Conservation (phyloP, 2,797 vertebrate genomes). For the Peromyscus attwateri region DNA sequence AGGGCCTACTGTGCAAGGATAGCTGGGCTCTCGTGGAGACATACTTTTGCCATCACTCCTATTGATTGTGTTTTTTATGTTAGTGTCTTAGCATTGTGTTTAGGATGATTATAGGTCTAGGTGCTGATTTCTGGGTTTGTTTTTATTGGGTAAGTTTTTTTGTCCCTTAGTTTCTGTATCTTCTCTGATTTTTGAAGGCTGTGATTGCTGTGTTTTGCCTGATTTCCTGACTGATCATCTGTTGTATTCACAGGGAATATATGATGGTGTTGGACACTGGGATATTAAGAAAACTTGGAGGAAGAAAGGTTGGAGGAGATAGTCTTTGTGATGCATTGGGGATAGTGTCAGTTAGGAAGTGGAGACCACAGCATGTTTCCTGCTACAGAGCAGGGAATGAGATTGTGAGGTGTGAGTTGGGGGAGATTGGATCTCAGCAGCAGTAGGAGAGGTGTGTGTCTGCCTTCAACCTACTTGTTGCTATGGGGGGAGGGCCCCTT, state of each 20-base stretch:
- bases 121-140: not conserved
- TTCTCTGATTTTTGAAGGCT: not conserved
- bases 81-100: not conserved
- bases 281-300: not conserved
- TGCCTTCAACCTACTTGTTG: not conserved
- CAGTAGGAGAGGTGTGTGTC: not conserved
- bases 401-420: too few relatives aligned
- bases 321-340: not conserved
- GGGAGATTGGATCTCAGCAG: not conserved
- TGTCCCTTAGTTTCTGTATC: not conserved
- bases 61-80: not conserved
- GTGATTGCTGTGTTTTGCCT: not conserved
- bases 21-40: not conserved
- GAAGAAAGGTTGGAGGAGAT: not conserved
- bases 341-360: not conserved
- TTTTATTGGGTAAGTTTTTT: not conserved
- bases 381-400: too few relatives aligned
- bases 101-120: not conserved
- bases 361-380: not conserved
- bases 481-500: not conserved
- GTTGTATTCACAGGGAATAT: not conserved
- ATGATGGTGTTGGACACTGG: not conserved
- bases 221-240: not conserved
- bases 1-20: too few relatives aligned
- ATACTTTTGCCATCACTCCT: not conserved